Percentiles rank a stretch among this genome's conserved stretches.
Evolutionary conservation across 1,140 invertebrate genomes (phyloP).

Genomic region (Psix sp.): DNA sequence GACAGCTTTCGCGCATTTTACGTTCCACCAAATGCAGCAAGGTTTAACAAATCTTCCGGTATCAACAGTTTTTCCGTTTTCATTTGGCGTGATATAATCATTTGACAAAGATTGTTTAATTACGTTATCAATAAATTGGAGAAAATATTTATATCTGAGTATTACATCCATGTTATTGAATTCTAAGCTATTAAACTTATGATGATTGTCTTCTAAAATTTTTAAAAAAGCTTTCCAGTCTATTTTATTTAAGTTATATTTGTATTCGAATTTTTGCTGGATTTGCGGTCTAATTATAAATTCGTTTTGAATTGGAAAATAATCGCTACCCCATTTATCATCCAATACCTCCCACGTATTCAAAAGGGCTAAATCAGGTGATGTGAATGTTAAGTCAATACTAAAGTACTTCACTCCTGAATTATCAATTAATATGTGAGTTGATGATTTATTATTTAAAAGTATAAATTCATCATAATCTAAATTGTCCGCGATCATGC

Average conservation of each 20-base stretch:
- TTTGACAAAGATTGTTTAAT: neutral
- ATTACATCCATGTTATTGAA: neutral
- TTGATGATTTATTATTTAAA: slow-evolving; percentile 6
- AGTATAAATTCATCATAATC: slow-evolving; percentile 1
- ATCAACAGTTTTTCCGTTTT: neutral
- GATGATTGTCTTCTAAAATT: neutral
- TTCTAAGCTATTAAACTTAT: neutral
- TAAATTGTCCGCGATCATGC: slow-evolving; percentile 1
- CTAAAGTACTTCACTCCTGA: neutral
- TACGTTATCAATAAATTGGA: too few relatives aligned
- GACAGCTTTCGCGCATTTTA: slow-evolving; percentile 6
- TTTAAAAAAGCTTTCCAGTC: neutral
- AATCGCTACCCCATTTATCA: slow-evolving; percentile 1
- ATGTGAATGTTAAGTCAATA: slow-evolving; percentile 13
- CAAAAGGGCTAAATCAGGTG: neutral
- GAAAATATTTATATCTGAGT: too few relatives aligned
- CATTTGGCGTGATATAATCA: neutral
- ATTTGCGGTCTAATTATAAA: neutral
- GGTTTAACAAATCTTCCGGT: neutral
- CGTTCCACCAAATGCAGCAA: slow-evolving; percentile 13
- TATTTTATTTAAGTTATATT: slow-evolving; percentile 8
- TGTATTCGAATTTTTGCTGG: neutral
- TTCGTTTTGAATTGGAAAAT: slow-evolving; percentile 2
- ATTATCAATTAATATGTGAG: neutral
- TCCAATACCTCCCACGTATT: neutral